A percentile compares a stretch with the other conserved stretches of the same genome.
phyloP scores from a whole-genome alignment of 2,113 vertebrate genomes.

The Pelecanus crispus region DNA sequence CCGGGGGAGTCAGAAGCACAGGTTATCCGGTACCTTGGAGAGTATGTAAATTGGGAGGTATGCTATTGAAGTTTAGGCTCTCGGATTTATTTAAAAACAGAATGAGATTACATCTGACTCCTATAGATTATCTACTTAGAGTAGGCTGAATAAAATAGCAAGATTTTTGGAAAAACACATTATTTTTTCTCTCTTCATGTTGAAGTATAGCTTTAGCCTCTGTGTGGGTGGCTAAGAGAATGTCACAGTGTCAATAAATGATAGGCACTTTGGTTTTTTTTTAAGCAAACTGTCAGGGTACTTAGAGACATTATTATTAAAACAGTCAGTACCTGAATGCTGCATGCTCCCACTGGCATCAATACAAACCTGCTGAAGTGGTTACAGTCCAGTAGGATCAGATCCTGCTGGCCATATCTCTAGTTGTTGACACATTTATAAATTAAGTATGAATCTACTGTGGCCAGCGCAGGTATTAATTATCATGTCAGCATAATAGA shows the following conservation, averaged over 20 bases:
- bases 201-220: background rate
- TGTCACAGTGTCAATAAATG: background rate
- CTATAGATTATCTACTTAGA: background rate
- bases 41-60: background rate
- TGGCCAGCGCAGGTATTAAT: background rate
- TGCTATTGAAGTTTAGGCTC: background rate
- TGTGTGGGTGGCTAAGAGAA: background rate
- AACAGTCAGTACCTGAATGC: background rate
- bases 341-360: background rate
- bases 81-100: background rate
- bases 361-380: background rate
- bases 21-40: background rate
- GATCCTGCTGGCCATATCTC: background rate
- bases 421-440: background rate
- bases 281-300: background rate
- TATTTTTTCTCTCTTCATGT: background rate
- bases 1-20: accelerated
- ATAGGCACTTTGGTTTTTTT: background rate
- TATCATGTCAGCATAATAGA: background rate
- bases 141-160: background rate
- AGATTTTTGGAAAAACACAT: background rate
- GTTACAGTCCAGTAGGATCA: background rate
- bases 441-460: background rate
- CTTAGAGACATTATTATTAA: background rate
- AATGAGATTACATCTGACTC: background rate